phyloP scores from a whole-genome alignment of 2,113 vertebrate genomes.

The Todiramphus chloris region DNA sequence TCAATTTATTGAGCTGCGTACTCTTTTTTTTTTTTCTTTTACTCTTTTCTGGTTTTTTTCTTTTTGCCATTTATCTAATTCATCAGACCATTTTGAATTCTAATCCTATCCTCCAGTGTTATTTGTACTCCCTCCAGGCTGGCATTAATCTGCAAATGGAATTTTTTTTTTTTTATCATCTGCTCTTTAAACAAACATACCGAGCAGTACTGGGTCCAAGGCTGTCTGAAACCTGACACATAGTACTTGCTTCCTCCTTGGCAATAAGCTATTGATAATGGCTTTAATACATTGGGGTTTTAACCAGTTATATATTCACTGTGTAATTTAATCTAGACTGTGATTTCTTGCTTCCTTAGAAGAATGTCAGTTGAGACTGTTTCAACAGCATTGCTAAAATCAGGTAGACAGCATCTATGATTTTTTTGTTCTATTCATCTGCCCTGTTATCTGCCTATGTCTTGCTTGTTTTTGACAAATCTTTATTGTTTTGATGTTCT shows the following conservation, averaged over 20 bases:
- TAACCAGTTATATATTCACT: not conserved
- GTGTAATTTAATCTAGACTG: not conserved
- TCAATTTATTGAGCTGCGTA: not conserved
- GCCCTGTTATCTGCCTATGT: not conserved
- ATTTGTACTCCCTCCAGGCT: not conserved
- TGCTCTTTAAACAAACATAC: not conserved
- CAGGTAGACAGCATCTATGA: accelerated
- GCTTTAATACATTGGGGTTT: not conserved
- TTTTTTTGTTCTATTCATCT: not conserved
- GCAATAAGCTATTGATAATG: not conserved
- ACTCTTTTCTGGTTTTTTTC: too few species aligned
- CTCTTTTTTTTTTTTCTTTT: not conserved
- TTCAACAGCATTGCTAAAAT: not conserved
- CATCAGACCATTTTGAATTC: not conserved
- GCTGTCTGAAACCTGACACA: not conserved
- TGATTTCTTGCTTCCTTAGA: not conserved
- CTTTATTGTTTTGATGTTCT: not conserved
- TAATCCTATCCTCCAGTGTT: not conserved
- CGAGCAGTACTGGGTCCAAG: not conserved
- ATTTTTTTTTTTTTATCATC: not conserved
- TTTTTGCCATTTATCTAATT: not conserved
- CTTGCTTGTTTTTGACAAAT: not conserved
- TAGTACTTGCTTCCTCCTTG: not conserved
- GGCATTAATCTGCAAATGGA: not conserved
- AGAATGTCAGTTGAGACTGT: not conserved